phyloP scores from a whole-genome alignment of 2,113 vertebrate species.

The Craseonycteris thonglongyai region DNA sequence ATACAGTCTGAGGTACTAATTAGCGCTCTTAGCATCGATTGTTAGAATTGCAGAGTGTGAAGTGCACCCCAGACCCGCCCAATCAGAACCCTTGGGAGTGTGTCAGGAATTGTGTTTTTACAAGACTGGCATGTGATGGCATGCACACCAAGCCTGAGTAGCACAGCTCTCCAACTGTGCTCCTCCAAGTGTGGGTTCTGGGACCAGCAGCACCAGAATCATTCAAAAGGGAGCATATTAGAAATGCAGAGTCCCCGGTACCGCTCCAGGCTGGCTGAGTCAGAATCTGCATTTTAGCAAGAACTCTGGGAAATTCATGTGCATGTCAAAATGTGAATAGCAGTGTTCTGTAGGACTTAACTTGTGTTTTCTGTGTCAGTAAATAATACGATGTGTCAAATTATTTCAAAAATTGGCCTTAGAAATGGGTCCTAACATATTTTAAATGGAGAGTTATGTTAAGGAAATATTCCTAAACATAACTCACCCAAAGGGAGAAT shows the following conservation, averaged over 20 bases:
- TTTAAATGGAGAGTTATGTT: neutral
- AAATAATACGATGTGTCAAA: neutral
- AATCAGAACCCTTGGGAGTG: neutral
- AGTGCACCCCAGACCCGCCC: neutral
- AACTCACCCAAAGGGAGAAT: neutral
- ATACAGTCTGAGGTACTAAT: neutral
- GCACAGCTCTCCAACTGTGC: neutral
- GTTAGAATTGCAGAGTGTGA: neutral
- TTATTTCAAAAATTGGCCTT: neutral
- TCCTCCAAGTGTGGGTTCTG: neutral
- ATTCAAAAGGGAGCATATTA: neutral
- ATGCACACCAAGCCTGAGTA: accelerated
- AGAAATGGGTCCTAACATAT: neutral
- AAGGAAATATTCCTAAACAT: neutral
- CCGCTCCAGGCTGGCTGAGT: neutral
- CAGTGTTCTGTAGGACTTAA: neutral
- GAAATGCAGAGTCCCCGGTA: neutral
- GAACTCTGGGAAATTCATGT: neutral
- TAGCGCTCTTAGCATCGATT: neutral
- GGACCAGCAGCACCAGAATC: neutral
- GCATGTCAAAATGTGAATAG: neutral
- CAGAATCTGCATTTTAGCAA: neutral
- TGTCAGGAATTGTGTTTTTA: neutral
- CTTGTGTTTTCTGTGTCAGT: neutral
- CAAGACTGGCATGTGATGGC: too few species aligned